Conservation (phyloP, 2,113 vertebrate genomes). For the Phyllostomus discolor region DNA sequence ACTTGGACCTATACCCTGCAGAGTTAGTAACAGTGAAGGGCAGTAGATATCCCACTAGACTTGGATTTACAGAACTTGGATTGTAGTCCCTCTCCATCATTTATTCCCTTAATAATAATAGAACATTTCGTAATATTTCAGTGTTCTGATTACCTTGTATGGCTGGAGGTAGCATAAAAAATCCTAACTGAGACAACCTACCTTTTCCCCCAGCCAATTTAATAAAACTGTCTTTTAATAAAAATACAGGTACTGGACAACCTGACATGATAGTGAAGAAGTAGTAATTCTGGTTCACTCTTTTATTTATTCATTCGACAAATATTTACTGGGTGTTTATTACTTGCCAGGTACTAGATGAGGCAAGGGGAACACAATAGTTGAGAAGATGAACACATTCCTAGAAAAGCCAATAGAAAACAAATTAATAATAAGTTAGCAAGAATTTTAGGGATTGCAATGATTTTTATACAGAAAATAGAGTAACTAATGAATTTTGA, state of each 20-base stretch:
- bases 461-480: neutral
- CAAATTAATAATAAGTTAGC: neutral
- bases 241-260: neutral
- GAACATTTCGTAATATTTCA: neutral
- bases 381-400: neutral
- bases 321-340: neutral
- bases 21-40: neutral
- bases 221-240: neutral
- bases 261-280: neutral
- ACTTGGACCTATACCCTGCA: neutral
- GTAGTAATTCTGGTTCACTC: neutral
- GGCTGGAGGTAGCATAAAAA: neutral
- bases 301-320: conserved; percentile 6
- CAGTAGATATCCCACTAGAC: neutral
- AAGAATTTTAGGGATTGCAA: neutral
- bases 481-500: neutral
- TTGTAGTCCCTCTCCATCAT: neutral
- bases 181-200: neutral
- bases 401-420: neutral
- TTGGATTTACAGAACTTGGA: neutral
- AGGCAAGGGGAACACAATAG: neutral
- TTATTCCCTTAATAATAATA: neutral
- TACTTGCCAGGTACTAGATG: neutral
- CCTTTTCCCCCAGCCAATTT: too few relatives aligned
- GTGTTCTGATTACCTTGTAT: neutral